Conservation (phyloP, 2,888 invertebrate species). For the Lordiphosa andalusiaca region DNA sequence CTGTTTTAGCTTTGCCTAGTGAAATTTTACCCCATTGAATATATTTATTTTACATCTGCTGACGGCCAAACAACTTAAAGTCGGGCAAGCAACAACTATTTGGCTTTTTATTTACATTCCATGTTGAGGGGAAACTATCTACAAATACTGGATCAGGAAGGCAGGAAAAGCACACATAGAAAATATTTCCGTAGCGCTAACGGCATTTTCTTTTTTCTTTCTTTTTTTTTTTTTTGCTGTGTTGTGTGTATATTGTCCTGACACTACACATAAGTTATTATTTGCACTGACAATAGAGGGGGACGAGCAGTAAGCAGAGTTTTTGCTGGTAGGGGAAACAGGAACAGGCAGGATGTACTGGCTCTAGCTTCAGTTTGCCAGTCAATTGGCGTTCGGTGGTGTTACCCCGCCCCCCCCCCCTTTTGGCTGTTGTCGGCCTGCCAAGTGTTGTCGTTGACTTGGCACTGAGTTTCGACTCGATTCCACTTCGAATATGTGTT, state of each 20-base stretch:
- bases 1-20: too few species aligned
- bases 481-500: conserved; percentile 22
- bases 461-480: conserved; percentile 26
- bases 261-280: conserved; percentile 72
- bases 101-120: too few species aligned
- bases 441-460: conserved; percentile 44
- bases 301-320: background rate
- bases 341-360: conserved; percentile 36
- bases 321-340: background rate
- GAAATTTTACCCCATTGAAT: too few species aligned
- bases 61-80: too few species aligned
- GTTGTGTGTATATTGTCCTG: conserved; percentile 37
- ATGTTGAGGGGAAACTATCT: conserved; percentile 1
- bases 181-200: conserved; percentile 65
- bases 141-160: conserved; percentile 14
- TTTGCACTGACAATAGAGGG: conserved; percentile 61
- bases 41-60: too few species aligned
- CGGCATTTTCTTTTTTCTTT: conserved; percentile 34
- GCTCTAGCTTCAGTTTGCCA: conserved; percentile 60
- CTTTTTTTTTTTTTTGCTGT: conserved; percentile 11
- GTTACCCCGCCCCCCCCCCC: conserved; percentile 1
- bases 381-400: conserved; percentile 53
- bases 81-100: too few species aligned
- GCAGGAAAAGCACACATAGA: conserved; percentile 55
- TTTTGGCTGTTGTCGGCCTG: conserved; percentile 35